Base-by-base conservation (phyloP, 2,888 invertebrate species). In the Eupithecia abbreviata region DNA sequence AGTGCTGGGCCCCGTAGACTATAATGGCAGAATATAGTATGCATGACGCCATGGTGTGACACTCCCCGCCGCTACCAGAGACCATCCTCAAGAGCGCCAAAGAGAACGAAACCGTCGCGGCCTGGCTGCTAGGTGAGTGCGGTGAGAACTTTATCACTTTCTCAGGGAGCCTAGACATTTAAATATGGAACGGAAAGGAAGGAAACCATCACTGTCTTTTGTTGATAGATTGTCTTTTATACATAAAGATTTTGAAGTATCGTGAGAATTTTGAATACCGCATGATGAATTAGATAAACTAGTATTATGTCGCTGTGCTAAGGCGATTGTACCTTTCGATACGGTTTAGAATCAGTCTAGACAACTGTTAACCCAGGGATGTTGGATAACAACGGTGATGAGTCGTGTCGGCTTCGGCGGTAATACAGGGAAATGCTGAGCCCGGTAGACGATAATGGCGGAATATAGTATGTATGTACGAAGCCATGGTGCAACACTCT, bases 21-120 rank as follows among this genome's bases (percentile, higher is more conserved):
- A 99, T 99, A 90, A 99, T 99, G 99, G 99, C 99, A 82, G 99
- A 99, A 94, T 99, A 99, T 91, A 99, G 99, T 3, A 96, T 99
- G 72, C 99, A 99, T 93, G 99, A 99, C 0, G 99, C 99, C 84
- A 99, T 99, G 99, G 99, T 99, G 83, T 96, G 99, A 81, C 99
- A 99, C 0, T 99, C 99, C 71, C 96, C 99, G 82, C 99, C 99
- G 0, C 96, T 99, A 83, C 99, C 99, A 2, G 99, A 99, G 87
- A 99, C 99, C 83, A 99, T 99, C 89, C 96, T 99, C 86, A 99
- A 99, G 95, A 98, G 98, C 90, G 98, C 98, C 91, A 99, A 99
- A 95, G 98, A 98, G 87, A 98, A 98, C 92, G 98, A 99, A 91
- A 97, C 98, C 84, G 99, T 99, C 84, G 99, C 99, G 81, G 99